Conservation (phyloP, 2,797 vertebrate species). For the Petrocephalus sullivani region DNA sequence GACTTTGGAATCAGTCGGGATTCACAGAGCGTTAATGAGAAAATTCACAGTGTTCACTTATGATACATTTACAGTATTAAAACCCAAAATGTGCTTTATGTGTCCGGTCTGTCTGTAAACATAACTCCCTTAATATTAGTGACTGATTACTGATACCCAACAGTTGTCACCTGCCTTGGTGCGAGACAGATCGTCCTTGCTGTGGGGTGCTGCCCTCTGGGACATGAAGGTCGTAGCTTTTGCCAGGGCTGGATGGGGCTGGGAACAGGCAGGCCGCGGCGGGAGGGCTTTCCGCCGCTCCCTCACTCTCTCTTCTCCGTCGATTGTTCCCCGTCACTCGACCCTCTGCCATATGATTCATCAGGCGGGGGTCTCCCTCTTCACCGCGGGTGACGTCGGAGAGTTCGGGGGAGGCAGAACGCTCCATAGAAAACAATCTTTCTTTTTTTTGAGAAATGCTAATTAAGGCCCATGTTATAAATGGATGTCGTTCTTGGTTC, state of each 20-base stretch:
- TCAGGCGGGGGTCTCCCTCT: constrained; percentile 5
- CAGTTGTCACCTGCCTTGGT: neutral
- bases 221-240: neutral
- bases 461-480: neutral
- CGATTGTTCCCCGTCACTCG: neutral
- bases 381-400: neutral
- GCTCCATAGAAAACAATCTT: neutral
- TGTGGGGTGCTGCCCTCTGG: neutral
- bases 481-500: neutral
- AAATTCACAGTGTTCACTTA: neutral
- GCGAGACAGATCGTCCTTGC: neutral
- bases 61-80: neutral
- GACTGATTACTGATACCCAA: neutral
- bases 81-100: too few species aligned
- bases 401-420: neutral
- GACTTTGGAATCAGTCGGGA: constrained; percentile 3
- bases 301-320: neutral
- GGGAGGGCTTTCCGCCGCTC: neutral
- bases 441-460: neutral
- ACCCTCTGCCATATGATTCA: neutral
- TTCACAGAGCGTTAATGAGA: neutral
- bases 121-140: neutral
- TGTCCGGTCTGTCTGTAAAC: neutral
- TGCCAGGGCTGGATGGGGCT: neutral
- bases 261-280: neutral